phyloP scores from a whole-genome alignment of 1,140 invertebrate genomes.

The Tenebrio molitor region DNA sequence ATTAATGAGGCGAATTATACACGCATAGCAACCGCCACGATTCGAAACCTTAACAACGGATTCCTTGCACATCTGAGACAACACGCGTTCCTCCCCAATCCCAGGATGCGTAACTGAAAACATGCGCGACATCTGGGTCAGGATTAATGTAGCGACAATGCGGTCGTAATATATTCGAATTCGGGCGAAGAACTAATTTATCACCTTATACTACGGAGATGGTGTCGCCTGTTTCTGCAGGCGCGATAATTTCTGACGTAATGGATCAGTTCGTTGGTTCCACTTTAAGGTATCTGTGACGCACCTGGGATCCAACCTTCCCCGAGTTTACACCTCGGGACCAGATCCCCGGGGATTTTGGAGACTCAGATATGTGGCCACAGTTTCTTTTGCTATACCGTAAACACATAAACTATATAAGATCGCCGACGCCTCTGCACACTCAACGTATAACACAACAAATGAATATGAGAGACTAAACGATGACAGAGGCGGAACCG shows the following conservation, averaged over 20 bases:
- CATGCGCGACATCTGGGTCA: conserved; percentile 51
- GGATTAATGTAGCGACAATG: conserved; percentile 63
- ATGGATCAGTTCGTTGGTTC: conserved; percentile 53
- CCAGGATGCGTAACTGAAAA: conserved; percentile 46
- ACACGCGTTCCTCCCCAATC: conserved; percentile 14
- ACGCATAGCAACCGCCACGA: conserved; percentile 32
- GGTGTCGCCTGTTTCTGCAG: conserved; percentile 1
- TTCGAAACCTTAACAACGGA: conserved; percentile 27
- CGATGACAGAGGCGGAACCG: not conserved
- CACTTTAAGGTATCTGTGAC: conserved; percentile 52
- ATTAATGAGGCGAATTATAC: conserved; percentile 42
- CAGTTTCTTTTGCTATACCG: conserved; percentile 4
- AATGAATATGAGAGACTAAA: conserved; percentile 2
- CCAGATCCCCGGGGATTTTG: conserved; percentile 44
- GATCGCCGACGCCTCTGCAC: not conserved
- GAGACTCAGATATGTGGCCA: conserved; percentile 44
- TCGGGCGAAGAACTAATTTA: conserved; percentile 51
- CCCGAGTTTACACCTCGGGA: conserved; percentile 50
- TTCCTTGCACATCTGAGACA: conserved; percentile 34
- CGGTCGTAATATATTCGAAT: conserved; percentile 57
- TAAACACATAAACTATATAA: conserved; percentile 40
- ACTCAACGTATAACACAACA: not conserved
- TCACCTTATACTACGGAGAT: conserved; percentile 37
- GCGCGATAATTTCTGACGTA: conserved; percentile 49
- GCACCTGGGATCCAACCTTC: conserved; percentile 50